These are phyloP conservation scores for Bursaphelenchus okinawaensis DNA, from an alignment of 2,888 invertebrate genomes.

Conservation along the genomic window DNA sequence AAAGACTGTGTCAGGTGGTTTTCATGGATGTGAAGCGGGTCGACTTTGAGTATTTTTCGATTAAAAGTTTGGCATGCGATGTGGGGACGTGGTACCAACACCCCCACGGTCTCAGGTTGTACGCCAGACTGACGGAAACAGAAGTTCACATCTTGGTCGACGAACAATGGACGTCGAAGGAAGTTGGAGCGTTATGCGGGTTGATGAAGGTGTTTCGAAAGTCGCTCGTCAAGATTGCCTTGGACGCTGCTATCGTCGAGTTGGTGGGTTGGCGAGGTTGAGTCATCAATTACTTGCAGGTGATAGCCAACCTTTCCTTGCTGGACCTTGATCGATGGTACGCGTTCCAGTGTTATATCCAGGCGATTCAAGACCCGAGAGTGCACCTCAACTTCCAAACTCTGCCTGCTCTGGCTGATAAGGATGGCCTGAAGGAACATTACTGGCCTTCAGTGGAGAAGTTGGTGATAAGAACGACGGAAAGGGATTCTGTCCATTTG, in stretches of 20 bases:
- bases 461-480: slow-evolving; percentile 44
- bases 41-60: slow-evolving; percentile 18
- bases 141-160: slow-evolving; percentile 31
- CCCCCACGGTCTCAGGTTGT: slow-evolving; percentile 7
- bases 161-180: slow-evolving; percentile 43
- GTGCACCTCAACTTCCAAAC: slow-evolving; percentile 22
- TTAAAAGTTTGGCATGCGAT: not conserved
- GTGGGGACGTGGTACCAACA: not conserved
- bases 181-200: slow-evolving; percentile 38
- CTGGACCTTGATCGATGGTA: slow-evolving; percentile 51
- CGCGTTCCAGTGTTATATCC: slow-evolving; percentile 54
- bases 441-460: slow-evolving; percentile 49
- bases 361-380: slow-evolving; percentile 38
- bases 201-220: slow-evolving; percentile 41
- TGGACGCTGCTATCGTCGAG: slow-evolving; percentile 54
- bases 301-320: slow-evolving; percentile 48
- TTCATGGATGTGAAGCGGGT: slow-evolving; percentile 28
- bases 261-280: slow-evolving; percentile 30
- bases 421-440: not conserved
- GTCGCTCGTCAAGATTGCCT: slow-evolving; percentile 31
- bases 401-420: not conserved
- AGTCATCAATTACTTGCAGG: slow-evolving; percentile 27
- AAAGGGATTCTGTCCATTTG: slow-evolving; percentile 40
- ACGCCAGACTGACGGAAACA: not conserved
- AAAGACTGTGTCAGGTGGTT: slow-evolving; percentile 10